These are phyloP conservation scores for Agrochola circellaris DNA, from an alignment of 2,888 invertebrate species.

Conservation along the genomic window DNA sequence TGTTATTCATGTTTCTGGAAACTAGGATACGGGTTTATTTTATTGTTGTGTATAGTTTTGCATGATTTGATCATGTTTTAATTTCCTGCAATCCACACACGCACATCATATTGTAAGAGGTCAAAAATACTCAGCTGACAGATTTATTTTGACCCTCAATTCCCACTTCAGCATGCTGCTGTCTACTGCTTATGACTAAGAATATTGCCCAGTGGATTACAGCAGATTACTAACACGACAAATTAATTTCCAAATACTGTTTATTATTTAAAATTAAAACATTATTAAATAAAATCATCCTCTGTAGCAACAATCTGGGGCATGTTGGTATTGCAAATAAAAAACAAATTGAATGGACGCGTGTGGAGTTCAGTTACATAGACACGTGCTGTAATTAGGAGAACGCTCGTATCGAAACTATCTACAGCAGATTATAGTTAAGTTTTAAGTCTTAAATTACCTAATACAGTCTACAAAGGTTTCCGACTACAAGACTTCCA, in stretches of 20 bases:
- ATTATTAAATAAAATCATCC: not conserved
- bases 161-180: not conserved
- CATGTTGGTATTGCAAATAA: not conserved
- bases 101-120: not conserved
- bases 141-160: not conserved
- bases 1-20: conserved; percentile 43
- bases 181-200: not conserved
- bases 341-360: not conserved
- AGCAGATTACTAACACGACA: no score
- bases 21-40: conserved; percentile 11
- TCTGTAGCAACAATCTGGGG: not conserved
- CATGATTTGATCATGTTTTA: not conserved
- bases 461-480: not conserved
- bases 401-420: not conserved
- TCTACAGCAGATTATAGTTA: not conserved
- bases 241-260: not conserved
- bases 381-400: conserved; percentile 17
- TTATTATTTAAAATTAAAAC: not conserved
- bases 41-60: conserved; percentile 11
- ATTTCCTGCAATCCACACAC: not conserved
- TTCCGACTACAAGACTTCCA: not conserved
- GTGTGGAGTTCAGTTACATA: not conserved
- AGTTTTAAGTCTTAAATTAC: not conserved
- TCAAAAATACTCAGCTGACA: not conserved
- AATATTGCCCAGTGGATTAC: no score